Evolutionary conservation across 2,888 invertebrate genomes (phyloP).

Genomic region (Magallana nippona): DNA sequence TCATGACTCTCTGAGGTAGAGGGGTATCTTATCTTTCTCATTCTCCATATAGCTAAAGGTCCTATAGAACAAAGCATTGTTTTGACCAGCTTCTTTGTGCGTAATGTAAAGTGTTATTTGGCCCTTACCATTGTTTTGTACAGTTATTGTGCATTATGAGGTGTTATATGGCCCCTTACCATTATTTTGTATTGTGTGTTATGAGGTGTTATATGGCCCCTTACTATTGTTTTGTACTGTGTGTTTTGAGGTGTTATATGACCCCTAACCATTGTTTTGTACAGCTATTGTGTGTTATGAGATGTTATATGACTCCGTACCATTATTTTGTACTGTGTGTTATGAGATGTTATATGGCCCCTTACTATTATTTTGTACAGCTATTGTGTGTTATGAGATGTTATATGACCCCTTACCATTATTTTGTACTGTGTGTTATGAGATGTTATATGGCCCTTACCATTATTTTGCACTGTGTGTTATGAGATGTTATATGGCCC

Average conservation of each 20-base stretch:
- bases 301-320: neutral
- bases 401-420: neutral
- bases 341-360: neutral
- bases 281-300: neutral
- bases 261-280: neutral
- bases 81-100: too few species aligned
- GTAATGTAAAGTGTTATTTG: too few species aligned
- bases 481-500: neutral
- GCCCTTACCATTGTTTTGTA: too few species aligned
- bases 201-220: too few species aligned
- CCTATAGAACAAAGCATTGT: conserved; percentile 81
- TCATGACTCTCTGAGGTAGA: conserved; percentile 74
- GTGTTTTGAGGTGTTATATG: neutral
- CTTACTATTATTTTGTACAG: neutral
- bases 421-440: neutral
- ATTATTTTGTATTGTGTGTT: too few species aligned
- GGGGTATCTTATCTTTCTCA: conserved; percentile 88
- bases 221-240: too few species aligned
- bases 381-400: neutral
- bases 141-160: too few species aligned
- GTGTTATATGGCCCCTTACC: too few species aligned
- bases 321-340: too few species aligned
- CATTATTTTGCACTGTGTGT: neutral
- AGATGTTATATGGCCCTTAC: neutral
- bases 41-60: conserved; percentile 96